Conservation (phyloP, 2,888 invertebrate genomes). For the Cephus runcator region DNA sequence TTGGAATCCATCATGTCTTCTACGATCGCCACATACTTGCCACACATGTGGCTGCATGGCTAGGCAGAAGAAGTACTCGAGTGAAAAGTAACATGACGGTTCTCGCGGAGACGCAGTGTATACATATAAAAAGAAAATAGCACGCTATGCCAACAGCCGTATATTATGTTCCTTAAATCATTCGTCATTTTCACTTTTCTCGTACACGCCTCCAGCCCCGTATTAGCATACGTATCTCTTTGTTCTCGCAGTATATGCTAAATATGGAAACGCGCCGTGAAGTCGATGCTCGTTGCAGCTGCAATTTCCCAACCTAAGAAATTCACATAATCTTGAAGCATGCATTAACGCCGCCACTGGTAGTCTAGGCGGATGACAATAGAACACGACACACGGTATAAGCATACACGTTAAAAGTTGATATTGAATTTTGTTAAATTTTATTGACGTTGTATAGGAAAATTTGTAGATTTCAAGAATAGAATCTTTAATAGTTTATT, state of each 20-base stretch:
- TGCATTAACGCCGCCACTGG: background rate
- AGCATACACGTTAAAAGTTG: background rate
- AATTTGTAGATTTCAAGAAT: background rate
- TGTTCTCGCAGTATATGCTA: slow-evolving; percentile 4
- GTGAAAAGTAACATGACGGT: background rate
- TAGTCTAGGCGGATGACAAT: background rate
- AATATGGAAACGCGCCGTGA: slow-evolving; percentile 7
- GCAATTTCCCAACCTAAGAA: background rate
- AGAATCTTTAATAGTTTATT: background rate
- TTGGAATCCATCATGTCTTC: background rate
- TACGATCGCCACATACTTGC: background rate
- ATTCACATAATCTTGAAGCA: background rate
- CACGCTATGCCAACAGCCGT: background rate
- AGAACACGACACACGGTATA: background rate
- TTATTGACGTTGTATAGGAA: no score
- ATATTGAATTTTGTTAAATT: background rate
- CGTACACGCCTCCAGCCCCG: background rate
- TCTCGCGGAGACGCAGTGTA: background rate
- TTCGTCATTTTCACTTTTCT: slow-evolving; percentile 13
- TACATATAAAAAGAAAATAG: background rate
- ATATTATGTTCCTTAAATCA: background rate
- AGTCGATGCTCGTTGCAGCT: background rate
- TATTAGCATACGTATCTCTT: slow-evolving; percentile 16
- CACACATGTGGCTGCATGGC: background rate
- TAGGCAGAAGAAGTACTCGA: background rate